Evolutionary conservation across 1,140 invertebrate species (phyloP), one percentile per base, ranked within the genome.

Genomic region (Lepidurus arcticus): DNA sequence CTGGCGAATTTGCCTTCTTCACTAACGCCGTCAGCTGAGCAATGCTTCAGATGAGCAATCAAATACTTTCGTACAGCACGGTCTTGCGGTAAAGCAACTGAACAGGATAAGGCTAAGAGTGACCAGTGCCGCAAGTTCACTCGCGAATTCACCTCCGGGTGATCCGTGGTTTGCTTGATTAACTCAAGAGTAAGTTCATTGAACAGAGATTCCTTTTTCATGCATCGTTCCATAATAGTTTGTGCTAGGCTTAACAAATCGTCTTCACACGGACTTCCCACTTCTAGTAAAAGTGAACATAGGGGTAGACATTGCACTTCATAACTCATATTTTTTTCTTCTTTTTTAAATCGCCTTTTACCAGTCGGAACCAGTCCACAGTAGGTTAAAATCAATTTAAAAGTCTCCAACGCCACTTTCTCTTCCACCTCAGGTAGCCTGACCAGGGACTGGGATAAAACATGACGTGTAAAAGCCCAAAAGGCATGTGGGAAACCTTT

Each of bases 1-100:
- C 95, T 87, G 7, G 96, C 95, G 85, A 94, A 98, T 86, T 96
- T 95, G 7, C 95, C 96, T 84, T 98, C 96, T 83, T 98, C 95
- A 1, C 93, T 93, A 21, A 96, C 91, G 80, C 91, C 92, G 85
- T 97, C 95, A 75, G 93, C 91, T 42, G 93, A 90, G 83, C 95
- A 95, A 81, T 94, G 89, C 81, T 95, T 92, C 75, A 98, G 86
- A 86, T 98, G 96, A 10, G 94, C 90, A 34, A 96, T 91, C n/a
- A 98, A 87, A 85, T 97, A 95, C 78, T 95, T 92, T 47, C 94
- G 88, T 78, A 97, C 88, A 0, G 91, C 87, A 83, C 93, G 92
- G 82, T 93, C 91, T 1, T 93, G 90, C 47, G 96, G 96, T 26
- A 95, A 85, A 76, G 96, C 91, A 0, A 96, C 92, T 65, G 94